Base-by-base conservation (phyloP, 2,888 invertebrate species). In the Rhagonycha lutea region DNA sequence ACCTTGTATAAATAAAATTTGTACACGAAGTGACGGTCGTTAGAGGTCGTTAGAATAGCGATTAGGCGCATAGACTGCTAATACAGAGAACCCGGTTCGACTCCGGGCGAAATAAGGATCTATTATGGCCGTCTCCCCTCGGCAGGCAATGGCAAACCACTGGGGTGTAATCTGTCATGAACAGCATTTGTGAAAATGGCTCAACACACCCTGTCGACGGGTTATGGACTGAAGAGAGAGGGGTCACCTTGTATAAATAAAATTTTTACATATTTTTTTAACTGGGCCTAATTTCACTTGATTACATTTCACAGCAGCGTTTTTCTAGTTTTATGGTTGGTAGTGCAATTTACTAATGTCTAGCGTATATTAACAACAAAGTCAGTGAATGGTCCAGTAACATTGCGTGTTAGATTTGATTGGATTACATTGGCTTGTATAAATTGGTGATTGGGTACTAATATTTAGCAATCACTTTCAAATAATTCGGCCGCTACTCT, bases 341-440 rank as follows among this genome's bases (percentile, higher is more conserved):
- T 11, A 65, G n/a, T 24, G 63, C n/a, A 24, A 65, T 26, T 12
- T 24, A 65, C 63, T 26, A 24, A 65, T 65, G 63, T 47, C 9
- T 24, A 65, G 12, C 7, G 63, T 65, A 24, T 65, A 65, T 23
- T 65, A 65, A 65, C 63, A 65, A 65, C 63, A 65, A 65, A 65
- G 26, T 65, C 63, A 65, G 63, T 26, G 63, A 65, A 65, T 65
- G 63, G 63, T 65, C 26, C 14, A 65, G 24, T 47, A 47, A 47
- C 47, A 47, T 47, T 47, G 47, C 47, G 47, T 47, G 47, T 47
- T 47, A 23, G 26, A 78, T 78, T 77, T 81, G 81, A 81, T 81
- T 81, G 81, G 81, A 79, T 79, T 81, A 79, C 72, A 77, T 71
- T 65, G 74, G 68, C 61, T 69, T 68, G 28, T 18, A 77, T 70